A percentile compares a stretch with the other conserved stretches of the same genome.
Conservation (phyloP, 2,113 vertebrate genomes). For the Plotosus lineatus region DNA sequence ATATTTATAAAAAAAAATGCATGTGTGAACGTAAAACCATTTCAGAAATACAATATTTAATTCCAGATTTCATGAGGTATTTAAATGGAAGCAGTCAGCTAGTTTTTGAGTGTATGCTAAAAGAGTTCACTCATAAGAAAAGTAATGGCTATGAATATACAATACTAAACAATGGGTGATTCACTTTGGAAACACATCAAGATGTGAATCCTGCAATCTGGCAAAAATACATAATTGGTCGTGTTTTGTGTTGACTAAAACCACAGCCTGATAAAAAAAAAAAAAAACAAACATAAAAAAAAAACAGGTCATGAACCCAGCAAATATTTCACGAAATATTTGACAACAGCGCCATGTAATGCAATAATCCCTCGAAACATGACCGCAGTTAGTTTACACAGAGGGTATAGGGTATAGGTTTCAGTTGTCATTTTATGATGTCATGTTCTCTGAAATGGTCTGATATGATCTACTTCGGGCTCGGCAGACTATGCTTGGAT, state of each 20-base stretch:
- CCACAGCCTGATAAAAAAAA: slow-evolving; percentile 5
- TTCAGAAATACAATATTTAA: no score
- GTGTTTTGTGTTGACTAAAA: neutral
- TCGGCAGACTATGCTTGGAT: neutral
- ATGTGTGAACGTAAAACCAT: neutral
- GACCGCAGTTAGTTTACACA: slow-evolving; percentile 3
- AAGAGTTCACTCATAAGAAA: neutral
- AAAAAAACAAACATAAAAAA: no score
- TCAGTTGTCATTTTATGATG: slow-evolving; percentile 11
- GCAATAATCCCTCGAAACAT: slow-evolving; percentile 20
- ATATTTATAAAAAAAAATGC: neutral
- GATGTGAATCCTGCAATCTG: neutral
- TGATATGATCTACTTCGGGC: neutral
- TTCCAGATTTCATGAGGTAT: no score
- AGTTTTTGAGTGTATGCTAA: neutral
- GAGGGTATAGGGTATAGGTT: neutral
- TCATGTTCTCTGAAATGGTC: slow-evolving; percentile 21
- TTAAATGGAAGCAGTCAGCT: no score
- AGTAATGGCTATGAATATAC: neutral
- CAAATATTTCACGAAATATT: slow-evolving; percentile 9
- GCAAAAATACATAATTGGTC: neutral
- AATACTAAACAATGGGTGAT: neutral
- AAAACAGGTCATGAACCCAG: slow-evolving; percentile 1
- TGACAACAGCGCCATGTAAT: slow-evolving; percentile 32
- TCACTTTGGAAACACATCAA: neutral